Evolutionary conservation across 53 echinoderm and acorn worm genomes (phyloP).

Genomic region (Astropecten irregularis): DNA sequence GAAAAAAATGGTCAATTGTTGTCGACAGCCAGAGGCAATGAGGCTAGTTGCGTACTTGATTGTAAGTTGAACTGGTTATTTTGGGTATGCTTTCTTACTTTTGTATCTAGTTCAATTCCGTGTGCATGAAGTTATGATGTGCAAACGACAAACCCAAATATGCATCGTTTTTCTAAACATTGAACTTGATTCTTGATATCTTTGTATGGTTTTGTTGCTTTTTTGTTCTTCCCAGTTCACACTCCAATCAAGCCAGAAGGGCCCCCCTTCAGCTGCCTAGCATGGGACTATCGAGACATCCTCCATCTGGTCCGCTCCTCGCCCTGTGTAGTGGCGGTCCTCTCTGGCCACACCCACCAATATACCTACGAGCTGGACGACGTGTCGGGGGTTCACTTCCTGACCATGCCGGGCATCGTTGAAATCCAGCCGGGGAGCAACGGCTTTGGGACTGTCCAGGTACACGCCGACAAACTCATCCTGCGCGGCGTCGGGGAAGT

Average conservation of each 20-base stretch:
- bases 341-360: constrained; percentile 80
- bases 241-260: constrained; percentile 57
- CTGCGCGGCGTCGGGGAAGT: constrained; percentile 60
- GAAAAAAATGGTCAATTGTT: too few species aligned
- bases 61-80: too few species aligned
- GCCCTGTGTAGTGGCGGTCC: constrained; percentile 70
- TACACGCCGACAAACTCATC: constrained; percentile 48
- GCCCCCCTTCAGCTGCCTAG: constrained; percentile 41
- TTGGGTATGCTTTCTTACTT: too few species aligned
- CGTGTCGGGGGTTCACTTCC: constrained; percentile 71
- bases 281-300: constrained; percentile 84
- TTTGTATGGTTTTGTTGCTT: too few species aligned
- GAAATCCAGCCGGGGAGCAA: constrained; percentile 75
- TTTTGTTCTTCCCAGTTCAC: constrained; percentile 68
- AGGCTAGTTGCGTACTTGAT: too few species aligned
- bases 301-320: constrained; percentile 58
- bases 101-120: too few species aligned
- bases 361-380: constrained; percentile 37
- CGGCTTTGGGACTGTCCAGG: constrained; percentile 74
- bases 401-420: constrained; percentile 72
- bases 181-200: too few species aligned
- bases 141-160: too few species aligned
- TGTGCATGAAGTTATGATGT: too few species aligned
- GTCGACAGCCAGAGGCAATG: too few species aligned
- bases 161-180: not conserved